Evolutionary conservation across 2,113 vertebrate genomes (phyloP).

Genomic region (Rhagologus leucostigma): DNA sequence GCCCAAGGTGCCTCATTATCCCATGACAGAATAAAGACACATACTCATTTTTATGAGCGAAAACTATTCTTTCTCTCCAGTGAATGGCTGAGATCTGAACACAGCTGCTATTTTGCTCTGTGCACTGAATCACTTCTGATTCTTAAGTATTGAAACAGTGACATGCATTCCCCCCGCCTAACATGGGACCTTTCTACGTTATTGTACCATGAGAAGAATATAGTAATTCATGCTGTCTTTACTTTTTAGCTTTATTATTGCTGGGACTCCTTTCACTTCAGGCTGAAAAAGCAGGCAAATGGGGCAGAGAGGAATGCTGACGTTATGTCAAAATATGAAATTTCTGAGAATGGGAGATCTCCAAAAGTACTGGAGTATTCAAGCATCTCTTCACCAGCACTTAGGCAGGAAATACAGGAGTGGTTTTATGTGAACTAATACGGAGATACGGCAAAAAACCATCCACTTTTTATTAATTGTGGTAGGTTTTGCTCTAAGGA

Average conservation of each 20-base stretch:
- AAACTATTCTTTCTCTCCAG: slow-evolving; percentile 46
- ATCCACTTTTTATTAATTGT: background rate
- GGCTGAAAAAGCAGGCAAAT: background rate
- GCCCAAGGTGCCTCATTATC: slow-evolving; percentile 59
- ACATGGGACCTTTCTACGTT: slow-evolving; percentile 47
- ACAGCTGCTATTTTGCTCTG: slow-evolving; percentile 65
- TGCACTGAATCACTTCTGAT: slow-evolving; percentile 55
- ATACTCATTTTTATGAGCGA: slow-evolving; percentile 45
- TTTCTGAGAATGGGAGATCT: background rate
- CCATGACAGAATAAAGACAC: slow-evolving; percentile 53
- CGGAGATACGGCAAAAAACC: background rate
- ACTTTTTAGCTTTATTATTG: slow-evolving; percentile 4
- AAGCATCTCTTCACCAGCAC: background rate
- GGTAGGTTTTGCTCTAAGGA: background rate
- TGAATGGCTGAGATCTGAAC: slow-evolving; percentile 59
- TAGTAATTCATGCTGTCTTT: slow-evolving; percentile 36
- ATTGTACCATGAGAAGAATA: slow-evolving; percentile 58
- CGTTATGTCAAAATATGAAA: background rate
- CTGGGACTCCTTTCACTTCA: background rate
- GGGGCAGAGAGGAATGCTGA: background rate
- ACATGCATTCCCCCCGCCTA: slow-evolving; percentile 5
- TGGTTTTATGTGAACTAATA: background rate
- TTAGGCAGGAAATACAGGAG: background rate
- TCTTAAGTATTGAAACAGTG: slow-evolving; percentile 49
- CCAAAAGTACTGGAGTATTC: background rate